Evolutionary conservation across 2,888 invertebrate species (phyloP), one percentile per base, ranked within the genome.

Genomic region (Drosophila subquinaria): DNA sequence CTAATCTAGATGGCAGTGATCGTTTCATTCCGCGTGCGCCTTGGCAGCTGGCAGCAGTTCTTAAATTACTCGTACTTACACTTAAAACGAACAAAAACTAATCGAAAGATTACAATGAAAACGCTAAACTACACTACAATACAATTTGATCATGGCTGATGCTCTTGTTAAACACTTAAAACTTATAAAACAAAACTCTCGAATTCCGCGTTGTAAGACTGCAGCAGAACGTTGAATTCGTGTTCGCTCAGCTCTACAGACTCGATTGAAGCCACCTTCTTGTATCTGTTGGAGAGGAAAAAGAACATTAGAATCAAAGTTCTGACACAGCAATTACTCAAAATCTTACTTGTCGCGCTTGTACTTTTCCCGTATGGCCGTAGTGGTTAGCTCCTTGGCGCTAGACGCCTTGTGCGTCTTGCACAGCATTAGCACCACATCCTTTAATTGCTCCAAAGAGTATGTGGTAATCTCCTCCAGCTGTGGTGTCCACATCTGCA

Each of bases 351-450:
- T 96, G 92, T 94, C 95, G 80, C 93, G 94, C 92, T 95, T 97
- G 94, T 97, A 98, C 93, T 98, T 98, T 90, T 98, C 98, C 78
- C 95, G 95, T 76, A 98, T 96, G 52, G 98, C 97, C 92, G 96
- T 96, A 91, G 98, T 97, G 42, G 95, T 94, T 81, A 95, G 94
- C 43, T 93, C 93, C 8, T 94, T 92, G 3, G 97, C 96, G 38
- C 38, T 38, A 2, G 38, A n/a, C 88, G 95, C 95, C 53, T 93
- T 92, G 91, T 97, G 97, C 13, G 96, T 95, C 82, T 95, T 94
- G 65, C 95, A 95, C 67, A 98, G 94, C 88, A 95, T 94, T 33
- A 94, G 93, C 62, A 97, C 93, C 76, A 97, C 95, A 17, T 94
- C 93, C 75, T 94, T 94, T 65, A 98, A 94, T 73, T 97, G 93